Percentiles rank a stretch among this genome's conserved stretches.
phyloP scores from a whole-genome alignment of 2,797 vertebrate genomes.

The Linurgus olivaceus region DNA sequence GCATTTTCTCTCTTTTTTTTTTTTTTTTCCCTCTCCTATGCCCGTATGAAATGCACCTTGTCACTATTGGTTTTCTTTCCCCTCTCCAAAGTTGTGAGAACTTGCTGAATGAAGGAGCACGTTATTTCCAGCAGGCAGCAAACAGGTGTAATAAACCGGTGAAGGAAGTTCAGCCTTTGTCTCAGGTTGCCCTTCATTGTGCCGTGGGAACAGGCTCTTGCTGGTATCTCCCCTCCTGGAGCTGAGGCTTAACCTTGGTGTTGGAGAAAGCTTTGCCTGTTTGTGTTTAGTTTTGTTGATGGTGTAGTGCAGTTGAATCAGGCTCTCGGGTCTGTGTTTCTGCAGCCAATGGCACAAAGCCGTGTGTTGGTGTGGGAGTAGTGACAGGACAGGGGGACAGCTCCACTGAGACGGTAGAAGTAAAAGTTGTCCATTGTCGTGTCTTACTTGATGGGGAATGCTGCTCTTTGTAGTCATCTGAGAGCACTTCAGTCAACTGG shows the following conservation, averaged over 20 bases:
- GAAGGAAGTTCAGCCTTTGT: neutral
- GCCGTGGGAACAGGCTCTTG: neutral
- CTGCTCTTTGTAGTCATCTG: neutral
- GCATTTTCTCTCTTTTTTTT: neutral
- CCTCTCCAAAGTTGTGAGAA: neutral
- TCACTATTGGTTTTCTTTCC: neutral
- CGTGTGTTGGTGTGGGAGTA: fast-evolving
- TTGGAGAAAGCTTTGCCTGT: neutral
- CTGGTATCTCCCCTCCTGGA: neutral
- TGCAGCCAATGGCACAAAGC: neutral
- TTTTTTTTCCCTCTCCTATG: fast-evolving
- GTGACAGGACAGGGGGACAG: neutral
- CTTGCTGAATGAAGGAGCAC: neutral
- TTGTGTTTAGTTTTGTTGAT: neutral
- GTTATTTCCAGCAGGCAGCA: neutral
- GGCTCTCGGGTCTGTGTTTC: neutral
- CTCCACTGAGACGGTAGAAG: neutral
- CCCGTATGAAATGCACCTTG: fast-evolving
- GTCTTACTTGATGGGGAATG: neutral
- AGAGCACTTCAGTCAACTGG: neutral
- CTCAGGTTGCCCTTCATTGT: neutral
- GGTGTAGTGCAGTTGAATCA: neutral
- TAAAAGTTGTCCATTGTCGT: neutral
- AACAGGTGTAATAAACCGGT: neutral
- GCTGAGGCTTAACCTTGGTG: neutral